Evolutionary conservation across 2,113 vertebrate genomes (phyloP).

Genomic region (Pagrus major): DNA sequence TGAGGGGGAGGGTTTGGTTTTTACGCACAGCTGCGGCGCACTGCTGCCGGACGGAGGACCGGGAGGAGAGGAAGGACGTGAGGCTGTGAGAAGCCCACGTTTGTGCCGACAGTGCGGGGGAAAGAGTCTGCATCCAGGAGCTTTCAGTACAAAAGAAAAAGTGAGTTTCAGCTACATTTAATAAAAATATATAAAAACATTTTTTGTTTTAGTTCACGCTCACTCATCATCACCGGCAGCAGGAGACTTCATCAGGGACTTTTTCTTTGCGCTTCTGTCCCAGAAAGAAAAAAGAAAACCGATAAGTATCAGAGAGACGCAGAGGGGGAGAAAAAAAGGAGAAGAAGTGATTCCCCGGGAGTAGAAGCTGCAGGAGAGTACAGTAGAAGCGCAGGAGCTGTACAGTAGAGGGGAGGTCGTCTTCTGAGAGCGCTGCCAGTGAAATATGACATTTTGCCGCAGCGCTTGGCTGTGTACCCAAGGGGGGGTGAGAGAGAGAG

Average conservation of each 20-base stretch:
- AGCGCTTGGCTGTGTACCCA: conserved; percentile 50
- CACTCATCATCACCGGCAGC: neutral
- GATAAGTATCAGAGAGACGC: neutral
- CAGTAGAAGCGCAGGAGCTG: conserved; percentile 1
- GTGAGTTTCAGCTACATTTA: neutral
- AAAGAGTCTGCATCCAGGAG: conserved; percentile 27
- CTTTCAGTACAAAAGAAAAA: conserved; percentile 8
- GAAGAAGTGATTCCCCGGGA: neutral
- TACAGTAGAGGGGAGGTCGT: conserved; percentile 23
- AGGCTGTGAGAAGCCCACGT: neutral
- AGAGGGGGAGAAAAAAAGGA: neutral
- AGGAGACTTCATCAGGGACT: neutral
- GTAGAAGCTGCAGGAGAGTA: neutral
- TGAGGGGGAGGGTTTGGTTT: neutral
- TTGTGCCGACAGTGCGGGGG: conserved; percentile 12
- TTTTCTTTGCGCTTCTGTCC: neutral
- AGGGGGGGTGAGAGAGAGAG: neutral
- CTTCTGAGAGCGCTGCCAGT: conserved; percentile 27
- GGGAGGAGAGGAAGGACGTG: neutral
- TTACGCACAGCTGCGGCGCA: conserved; percentile 51
- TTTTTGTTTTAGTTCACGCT: conserved; percentile 4
- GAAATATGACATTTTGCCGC: conserved; percentile 70
- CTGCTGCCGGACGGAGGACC: conserved; percentile 9
- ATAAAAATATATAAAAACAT: neutral
- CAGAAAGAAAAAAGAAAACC: neutral